phyloP scores from a whole-genome alignment of 2,113 vertebrate species.

The Sitta europaea region DNA sequence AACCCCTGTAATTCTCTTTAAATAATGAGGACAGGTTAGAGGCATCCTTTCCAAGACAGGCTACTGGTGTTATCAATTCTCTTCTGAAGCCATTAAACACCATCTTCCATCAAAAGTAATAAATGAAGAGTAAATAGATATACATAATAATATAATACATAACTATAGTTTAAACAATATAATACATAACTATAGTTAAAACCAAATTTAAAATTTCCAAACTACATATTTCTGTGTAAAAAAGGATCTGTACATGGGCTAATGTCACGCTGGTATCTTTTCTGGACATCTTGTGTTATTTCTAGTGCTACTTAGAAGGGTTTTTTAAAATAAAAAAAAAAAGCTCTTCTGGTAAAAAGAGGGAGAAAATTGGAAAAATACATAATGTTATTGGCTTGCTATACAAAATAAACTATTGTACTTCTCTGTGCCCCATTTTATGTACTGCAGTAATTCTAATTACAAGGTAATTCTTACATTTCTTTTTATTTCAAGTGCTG shows the following conservation, averaged over 20 bases:
- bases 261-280: neutral
- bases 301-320: neutral
- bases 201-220: no score
- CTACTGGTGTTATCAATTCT: neutral
- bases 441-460: neutral
- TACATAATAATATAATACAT: no score
- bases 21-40: neutral
- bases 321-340: neutral
- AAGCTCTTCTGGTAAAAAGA: neutral
- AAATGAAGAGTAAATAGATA: neutral
- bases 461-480: neutral
- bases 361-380: neutral
- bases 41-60: neutral
- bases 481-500: neutral
- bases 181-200: neutral
- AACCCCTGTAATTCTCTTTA: neutral
- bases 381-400: neutral
- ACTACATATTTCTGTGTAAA: neutral
- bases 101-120: neutral
- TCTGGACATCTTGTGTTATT: neutral
- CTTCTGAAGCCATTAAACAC: neutral
- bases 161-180: no score
- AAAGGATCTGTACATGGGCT: neutral
- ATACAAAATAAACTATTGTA: neutral
- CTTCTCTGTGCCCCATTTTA: neutral